Conservation (phyloP, 1,140 invertebrate species). For the Cydia fagiglandana region DNA sequence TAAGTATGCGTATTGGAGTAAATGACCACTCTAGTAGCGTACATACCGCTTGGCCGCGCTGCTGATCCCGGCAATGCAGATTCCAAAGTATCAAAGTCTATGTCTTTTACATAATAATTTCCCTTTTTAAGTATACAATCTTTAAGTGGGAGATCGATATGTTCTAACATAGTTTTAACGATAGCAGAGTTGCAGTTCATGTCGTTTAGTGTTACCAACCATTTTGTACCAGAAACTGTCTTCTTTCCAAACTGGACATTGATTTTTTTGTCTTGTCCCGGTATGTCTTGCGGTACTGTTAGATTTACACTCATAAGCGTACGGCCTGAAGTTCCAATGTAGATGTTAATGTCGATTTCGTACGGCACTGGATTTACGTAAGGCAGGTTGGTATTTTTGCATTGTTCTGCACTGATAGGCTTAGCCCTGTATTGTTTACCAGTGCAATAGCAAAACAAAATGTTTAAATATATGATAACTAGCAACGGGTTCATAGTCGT, state of each 20-base stretch:
- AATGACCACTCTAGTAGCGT: neutral
- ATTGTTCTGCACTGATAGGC: neutral
- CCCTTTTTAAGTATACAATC: neutral
- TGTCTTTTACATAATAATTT: neutral
- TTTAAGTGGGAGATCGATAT: neutral
- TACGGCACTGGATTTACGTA: neutral
- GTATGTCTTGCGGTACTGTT: neutral
- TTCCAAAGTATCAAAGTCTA: neutral
- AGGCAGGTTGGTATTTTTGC: neutral
- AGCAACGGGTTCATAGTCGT: neutral
- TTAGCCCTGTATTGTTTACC: neutral
- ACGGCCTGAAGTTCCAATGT: neutral
- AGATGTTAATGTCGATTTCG: neutral
- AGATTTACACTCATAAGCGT: neutral
- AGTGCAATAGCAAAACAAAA: neutral
- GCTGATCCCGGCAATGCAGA: neutral
- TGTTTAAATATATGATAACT: neutral
- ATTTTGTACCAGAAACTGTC: neutral
- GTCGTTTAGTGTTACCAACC: neutral
- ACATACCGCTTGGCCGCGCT: neutral
- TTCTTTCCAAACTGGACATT: neutral
- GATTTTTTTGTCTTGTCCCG: neutral
- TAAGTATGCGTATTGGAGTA: neutral
- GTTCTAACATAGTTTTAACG: neutral
- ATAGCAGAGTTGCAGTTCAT: neutral